Percentiles rank a stretch among this genome's conserved stretches.
These are phyloP conservation scores for Stictonetta naevosa DNA, from an alignment of 2,113 vertebrate genomes.

Conservation along the genomic window DNA sequence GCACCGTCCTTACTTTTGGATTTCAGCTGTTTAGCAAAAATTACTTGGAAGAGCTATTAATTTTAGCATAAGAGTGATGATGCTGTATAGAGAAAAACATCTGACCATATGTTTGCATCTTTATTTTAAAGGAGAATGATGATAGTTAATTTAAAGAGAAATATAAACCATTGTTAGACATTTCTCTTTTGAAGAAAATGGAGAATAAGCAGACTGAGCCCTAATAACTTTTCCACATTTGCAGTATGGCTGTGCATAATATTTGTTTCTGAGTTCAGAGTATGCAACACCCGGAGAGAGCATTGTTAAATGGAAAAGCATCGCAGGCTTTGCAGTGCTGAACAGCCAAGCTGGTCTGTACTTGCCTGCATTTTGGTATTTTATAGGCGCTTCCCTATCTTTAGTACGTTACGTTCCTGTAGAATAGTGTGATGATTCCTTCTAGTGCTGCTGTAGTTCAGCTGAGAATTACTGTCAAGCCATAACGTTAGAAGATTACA, in stretches of 20 bases:
- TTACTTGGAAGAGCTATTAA: slow-evolving; percentile 14
- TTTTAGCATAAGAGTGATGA: slow-evolving; percentile 31
- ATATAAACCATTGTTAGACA: slow-evolving; percentile 7
- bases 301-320: slow-evolving; percentile 29
- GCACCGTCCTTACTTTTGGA: not conserved
- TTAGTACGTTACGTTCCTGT: not conserved
- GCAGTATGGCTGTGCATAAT: not conserved
- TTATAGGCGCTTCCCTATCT: not conserved
- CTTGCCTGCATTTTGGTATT: slow-evolving; percentile 1
- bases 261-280: not conserved
- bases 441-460: not conserved
- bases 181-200: not conserved
- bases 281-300: slow-evolving; percentile 24
- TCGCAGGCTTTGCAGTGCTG: slow-evolving; percentile 8
- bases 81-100: slow-evolving; percentile 8
- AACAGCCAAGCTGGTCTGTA: not conserved
- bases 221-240: not conserved
- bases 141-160: slow-evolving; percentile 38
- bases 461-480: not conserved
- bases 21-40: slow-evolving; percentile 21
- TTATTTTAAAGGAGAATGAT: slow-evolving; percentile 44
- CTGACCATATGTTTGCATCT: not conserved
- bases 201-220: not conserved
- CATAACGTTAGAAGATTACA: not conserved
- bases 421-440: not conserved